These are phyloP conservation scores for Pandemis heparana DNA, from an alignment of 2,888 invertebrate species.

Conservation along the genomic window DNA sequence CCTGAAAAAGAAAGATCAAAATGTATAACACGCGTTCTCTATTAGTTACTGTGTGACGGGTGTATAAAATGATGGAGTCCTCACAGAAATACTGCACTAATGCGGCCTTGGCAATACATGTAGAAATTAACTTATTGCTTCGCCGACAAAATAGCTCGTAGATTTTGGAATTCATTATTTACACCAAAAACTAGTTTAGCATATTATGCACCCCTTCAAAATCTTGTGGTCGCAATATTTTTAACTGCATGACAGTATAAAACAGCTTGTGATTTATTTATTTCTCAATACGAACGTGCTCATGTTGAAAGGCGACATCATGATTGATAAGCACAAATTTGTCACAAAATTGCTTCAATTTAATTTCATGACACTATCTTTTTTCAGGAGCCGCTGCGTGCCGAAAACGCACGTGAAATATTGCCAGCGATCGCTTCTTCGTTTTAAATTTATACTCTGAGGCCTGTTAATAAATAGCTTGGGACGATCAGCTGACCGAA, in stretches of 20 bases:
- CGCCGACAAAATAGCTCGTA: no score
- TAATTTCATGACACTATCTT: conserved; percentile 40
- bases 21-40: not conserved
- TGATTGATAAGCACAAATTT: conserved; percentile 31
- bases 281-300: not conserved
- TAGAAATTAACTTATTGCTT: no score
- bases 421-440: conserved; percentile 27
- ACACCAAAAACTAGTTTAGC: no score
- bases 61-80: no score
- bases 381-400: conserved; percentile 29
- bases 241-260: not conserved
- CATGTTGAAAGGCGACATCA: not conserved
- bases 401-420: conserved; percentile 31
- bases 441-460: conserved; percentile 20
- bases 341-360: conserved; percentile 33
- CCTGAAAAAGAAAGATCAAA: no score
- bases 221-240: not conserved
- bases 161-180: no score
- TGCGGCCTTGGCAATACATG: no score
- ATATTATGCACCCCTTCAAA: no score
- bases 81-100: no score
- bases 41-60: not conserved
- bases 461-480: conserved; percentile 30
- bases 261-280: not conserved
- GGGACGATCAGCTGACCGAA: conserved; percentile 5